Base-by-base conservation (phyloP, 2,888 invertebrate genomes). In the Phortica okadai region DNA sequence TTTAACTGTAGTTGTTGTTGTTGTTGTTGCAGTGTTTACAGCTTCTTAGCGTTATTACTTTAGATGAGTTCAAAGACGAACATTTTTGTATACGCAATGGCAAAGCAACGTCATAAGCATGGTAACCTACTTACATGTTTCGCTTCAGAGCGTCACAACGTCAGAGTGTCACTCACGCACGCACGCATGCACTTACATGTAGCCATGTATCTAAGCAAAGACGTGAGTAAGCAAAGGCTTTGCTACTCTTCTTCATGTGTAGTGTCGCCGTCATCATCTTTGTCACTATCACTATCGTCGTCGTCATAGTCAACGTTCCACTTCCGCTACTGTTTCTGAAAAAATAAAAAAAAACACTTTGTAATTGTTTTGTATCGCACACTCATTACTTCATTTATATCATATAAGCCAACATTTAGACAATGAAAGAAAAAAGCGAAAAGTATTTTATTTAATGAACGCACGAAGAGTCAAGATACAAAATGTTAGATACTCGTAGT, bases 331-430 rank as follows among this genome's bases (percentile, higher is more conserved):
- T 59, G 16, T 59, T 59, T 54, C 1, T n/a, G 21, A 21, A 21
- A 21, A 21, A 21, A 21, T 0, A 21, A 21, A 21, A 33, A 44
- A 54, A 70, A 33, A 54, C 70, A 72, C 44, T 72, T 72, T 72
- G 70, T 72, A 70, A 70, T 70, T 70, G 50, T 50, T 70, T 70
- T 70, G 69, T 70, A 70, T 50, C 69, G 50, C 69, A 41, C 14
- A 66, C 66, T 41, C 42, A 66, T 66, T 66, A 66, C 66, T 41
- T 41, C 42, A 42, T 42, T 66, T 16, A 66, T 66, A 11, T 50
- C 50, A 50, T 50, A 50, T 50, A 50, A 50, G 50, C 50, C 8
- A 6, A 50, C 50, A 3, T 8, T 50, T 50, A 50, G 14, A 50
- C 50, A 50, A 50, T 50, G 33, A 2, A 33, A 3, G 50, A 14